A percentile compares a stretch with the other conserved stretches of the same genome.
These are phyloP conservation scores for Eupithecia vulgata DNA, from an alignment of 2,888 invertebrate genomes.

Conservation along the genomic window DNA sequence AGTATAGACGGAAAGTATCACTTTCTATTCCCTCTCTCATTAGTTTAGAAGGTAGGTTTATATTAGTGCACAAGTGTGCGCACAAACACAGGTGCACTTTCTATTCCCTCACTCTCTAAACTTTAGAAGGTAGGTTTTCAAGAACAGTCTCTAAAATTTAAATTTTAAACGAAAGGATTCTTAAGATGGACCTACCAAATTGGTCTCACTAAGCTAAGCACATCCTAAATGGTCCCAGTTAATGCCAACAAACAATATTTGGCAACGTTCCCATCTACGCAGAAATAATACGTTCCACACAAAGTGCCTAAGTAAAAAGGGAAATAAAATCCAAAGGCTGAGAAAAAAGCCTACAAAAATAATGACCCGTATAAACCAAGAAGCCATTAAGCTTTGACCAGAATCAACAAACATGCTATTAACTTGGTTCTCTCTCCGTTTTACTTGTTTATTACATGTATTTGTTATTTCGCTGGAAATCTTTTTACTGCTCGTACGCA, in stretches of 20 bases:
- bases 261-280: constrained; percentile 7
- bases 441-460: not conserved
- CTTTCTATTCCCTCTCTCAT: no score
- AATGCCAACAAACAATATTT: constrained; percentile 1
- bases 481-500: constrained; percentile 50
- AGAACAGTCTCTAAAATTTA: no score
- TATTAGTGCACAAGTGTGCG: no score
- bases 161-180: not conserved
- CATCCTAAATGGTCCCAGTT: not conserved
- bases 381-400: constrained; percentile 1
- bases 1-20: no score
- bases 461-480: not conserved
- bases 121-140: no score
- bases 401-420: constrained; percentile 6
- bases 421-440: not conserved
- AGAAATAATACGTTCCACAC: not conserved
- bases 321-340: not conserved
- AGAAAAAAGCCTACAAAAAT: constrained; percentile 11
- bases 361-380: not conserved
- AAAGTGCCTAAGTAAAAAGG: constrained; percentile 7
- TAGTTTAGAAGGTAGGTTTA: no score
- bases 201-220: not conserved
- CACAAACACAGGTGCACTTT: no score
- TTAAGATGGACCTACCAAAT: not conserved
- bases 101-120: no score